Conservation (phyloP, 2,888 invertebrate species). For the Epinotia brunnichana region DNA sequence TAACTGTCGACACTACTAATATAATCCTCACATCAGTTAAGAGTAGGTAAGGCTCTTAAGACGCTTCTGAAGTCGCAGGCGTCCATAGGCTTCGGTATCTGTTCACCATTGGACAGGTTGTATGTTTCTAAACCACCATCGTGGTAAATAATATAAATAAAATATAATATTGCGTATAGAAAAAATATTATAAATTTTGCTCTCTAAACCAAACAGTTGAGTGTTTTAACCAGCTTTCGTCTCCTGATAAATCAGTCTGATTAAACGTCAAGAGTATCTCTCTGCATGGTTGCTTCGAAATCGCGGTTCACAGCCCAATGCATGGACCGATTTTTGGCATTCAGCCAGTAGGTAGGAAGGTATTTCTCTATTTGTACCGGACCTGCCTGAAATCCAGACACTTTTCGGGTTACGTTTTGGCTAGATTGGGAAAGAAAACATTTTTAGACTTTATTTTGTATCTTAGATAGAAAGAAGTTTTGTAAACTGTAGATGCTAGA, state of each 20-base stretch:
- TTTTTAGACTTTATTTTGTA: slow-evolving; percentile 21
- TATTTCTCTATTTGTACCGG: slow-evolving; percentile 40
- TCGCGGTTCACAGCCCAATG: slow-evolving; percentile 60
- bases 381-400: slow-evolving; percentile 29
- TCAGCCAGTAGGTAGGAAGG: slow-evolving; percentile 50
- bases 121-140: too few relatives aligned
- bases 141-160: too few relatives aligned
- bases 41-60: too few relatives aligned
- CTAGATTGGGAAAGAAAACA: slow-evolving; percentile 16
- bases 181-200: too few relatives aligned
- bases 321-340: slow-evolving; percentile 60
- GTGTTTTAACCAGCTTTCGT: neutral
- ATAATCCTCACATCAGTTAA: too few relatives aligned
- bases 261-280: slow-evolving; percentile 59
- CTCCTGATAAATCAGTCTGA: slow-evolving; percentile 48
- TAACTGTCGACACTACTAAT: too few relatives aligned
- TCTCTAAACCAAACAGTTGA: neutral
- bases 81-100: too few relatives aligned
- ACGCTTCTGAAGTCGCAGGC: too few relatives aligned
- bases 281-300: slow-evolving; percentile 55
- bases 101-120: too few relatives aligned
- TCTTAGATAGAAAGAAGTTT: neutral
- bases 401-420: slow-evolving; percentile 23
- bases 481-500: neutral
- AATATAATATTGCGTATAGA: too few relatives aligned